phyloP scores from a whole-genome alignment of 2,797 vertebrate species.

The Dicrostonyx torquatus region DNA sequence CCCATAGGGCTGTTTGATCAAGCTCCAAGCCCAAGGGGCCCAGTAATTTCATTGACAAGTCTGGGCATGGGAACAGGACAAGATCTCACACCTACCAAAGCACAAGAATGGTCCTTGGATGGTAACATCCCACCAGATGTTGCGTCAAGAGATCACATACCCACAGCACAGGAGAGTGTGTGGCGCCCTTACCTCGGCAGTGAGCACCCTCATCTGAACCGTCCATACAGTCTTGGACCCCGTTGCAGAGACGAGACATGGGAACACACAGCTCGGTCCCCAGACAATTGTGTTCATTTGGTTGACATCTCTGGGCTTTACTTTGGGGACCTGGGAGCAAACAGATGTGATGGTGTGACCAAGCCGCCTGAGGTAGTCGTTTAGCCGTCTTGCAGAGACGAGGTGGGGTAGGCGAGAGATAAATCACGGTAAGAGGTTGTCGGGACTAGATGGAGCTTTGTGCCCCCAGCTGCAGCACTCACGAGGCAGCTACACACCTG shows the following conservation, averaged over 20 bases:
- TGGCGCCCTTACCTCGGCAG: constrained; percentile 91
- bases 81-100: background rate
- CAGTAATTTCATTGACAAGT: background rate
- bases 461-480: background rate
- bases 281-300: constrained; percentile 94
- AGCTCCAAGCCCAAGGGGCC: background rate
- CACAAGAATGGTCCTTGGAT: background rate
- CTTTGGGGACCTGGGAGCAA: constrained; percentile 91
- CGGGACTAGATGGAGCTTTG: background rate
- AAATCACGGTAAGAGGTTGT: background rate
- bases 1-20: background rate
- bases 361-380: background rate
- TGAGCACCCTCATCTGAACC: constrained; percentile 95
- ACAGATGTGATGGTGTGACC: background rate
- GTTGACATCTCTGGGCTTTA: constrained; percentile 93
- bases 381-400: too few relatives aligned
- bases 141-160: background rate
- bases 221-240: constrained; percentile 92
- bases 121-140: background rate
- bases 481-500: background rate
- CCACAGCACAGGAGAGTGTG: background rate
- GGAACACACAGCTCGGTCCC: constrained; percentile 94
- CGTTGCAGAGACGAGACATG: constrained; percentile 94
- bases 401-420: too few relatives aligned
- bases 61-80: background rate